phyloP scores from a whole-genome alignment of 2,113 vertebrate genomes.

The Boulengerochromis microlepis region DNA sequence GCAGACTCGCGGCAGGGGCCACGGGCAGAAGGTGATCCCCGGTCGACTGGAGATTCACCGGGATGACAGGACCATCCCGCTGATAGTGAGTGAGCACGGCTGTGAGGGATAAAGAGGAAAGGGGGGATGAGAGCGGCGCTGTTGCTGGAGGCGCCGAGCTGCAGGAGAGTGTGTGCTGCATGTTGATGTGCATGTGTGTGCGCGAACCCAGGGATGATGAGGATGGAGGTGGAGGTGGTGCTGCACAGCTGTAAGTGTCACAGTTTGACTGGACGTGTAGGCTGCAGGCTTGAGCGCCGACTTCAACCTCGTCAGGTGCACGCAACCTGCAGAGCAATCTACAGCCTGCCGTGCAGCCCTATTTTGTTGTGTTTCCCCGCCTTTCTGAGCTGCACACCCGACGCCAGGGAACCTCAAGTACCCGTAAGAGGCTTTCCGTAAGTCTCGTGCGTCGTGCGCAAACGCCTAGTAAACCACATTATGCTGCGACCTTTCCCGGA shows the following conservation, averaged over 20 bases:
- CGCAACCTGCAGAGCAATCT: neutral
- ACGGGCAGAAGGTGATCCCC: constrained; percentile 66
- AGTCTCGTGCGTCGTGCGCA: constrained; percentile 32
- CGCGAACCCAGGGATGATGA: neutral
- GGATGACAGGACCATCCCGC: constrained; percentile 86
- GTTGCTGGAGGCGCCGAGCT: constrained; percentile 14
- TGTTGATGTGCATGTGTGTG: constrained; percentile 36
- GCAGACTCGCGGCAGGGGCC: constrained; percentile 60
- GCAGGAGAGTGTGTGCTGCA: constrained; percentile 58
- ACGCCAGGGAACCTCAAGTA: neutral
- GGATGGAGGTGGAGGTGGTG: neutral
- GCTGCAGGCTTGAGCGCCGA: neutral
- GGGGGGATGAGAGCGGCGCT: neutral
- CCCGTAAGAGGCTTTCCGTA: constrained; percentile 64
- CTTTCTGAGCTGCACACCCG: neutral
- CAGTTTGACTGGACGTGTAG: neutral
- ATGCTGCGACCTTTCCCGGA: neutral
- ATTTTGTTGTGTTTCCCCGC: neutral
- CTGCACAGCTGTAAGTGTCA: constrained; percentile 26
- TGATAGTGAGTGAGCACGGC: constrained; percentile 78
- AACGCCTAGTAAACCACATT: neutral
- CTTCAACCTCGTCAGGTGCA: neutral
- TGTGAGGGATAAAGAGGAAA: neutral
- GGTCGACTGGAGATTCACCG: constrained; percentile 81
- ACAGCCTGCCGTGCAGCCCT: neutral